A percentile compares a stretch with the other conserved stretches of the same genome.
Conservation (phyloP, 2,888 invertebrate genomes). For the Thysanoteuthis rhombus region DNA sequence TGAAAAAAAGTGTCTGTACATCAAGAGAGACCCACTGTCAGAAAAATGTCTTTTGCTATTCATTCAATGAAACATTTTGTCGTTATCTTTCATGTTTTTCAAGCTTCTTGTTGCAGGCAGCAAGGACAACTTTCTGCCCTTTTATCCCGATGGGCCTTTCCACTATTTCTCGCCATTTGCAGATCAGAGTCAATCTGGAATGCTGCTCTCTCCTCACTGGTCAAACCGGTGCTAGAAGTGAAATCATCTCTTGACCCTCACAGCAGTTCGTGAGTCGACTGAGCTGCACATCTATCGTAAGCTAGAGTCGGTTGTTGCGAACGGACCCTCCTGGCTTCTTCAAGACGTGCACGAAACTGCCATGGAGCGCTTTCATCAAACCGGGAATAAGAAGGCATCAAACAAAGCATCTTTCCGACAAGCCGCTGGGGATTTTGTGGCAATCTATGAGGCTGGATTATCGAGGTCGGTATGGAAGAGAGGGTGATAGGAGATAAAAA, state of each 20-base stretch:
- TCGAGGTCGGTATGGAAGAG: not conserved
- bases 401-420: not conserved
- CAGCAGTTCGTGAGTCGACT: not conserved
- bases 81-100: not conserved
- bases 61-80: not conserved
- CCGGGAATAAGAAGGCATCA: not conserved
- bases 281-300: not conserved
- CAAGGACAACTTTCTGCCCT: not conserved
- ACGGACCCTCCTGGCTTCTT: not conserved
- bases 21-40: not conserved
- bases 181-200: not conserved
- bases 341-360: not conserved
- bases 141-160: not conserved
- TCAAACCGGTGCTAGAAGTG: not conserved
- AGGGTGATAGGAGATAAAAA: no score
- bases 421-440: not conserved
- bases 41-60: not conserved
- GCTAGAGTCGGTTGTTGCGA: not conserved
- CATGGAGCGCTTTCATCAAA: not conserved
- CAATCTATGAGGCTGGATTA: not conserved
- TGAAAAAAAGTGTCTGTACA: not conserved
- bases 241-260: conserved; percentile 12
- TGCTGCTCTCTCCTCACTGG: not conserved
- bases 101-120: not conserved
- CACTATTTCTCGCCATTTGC: not conserved